A percentile compares a stretch with the other conserved stretches of the same genome.
Evolutionary conservation across 1,140 invertebrate species (phyloP).

Genomic region (Lucilia cuprina): DNA sequence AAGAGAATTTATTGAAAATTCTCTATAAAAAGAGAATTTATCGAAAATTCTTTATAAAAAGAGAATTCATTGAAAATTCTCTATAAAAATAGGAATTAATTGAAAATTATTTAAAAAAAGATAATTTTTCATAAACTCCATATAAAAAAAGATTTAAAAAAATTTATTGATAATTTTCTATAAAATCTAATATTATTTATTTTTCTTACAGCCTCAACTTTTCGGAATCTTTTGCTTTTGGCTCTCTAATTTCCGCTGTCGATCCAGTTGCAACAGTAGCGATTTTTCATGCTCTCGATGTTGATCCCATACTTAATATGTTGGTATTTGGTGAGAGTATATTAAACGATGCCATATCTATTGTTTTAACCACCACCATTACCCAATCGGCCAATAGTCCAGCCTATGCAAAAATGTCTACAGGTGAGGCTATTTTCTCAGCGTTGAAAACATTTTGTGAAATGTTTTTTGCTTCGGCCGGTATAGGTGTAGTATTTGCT

Average conservation of each 20-base stretch:
- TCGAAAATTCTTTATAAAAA: no score
- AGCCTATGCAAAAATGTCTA: constrained; percentile 60
- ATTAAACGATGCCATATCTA: constrained; percentile 97
- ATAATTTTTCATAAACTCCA: no score
- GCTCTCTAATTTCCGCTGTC: constrained; percentile 95
- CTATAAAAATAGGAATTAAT: no score
- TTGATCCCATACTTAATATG: constrained; percentile 97
- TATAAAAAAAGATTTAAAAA: no score
- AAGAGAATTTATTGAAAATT: no score
- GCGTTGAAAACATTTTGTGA: constrained; percentile 91
- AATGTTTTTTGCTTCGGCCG: constrained; percentile 98
- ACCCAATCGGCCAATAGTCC: constrained; percentile 63
- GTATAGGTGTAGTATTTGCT: constrained; percentile 95
- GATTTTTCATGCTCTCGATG: constrained; percentile 96
- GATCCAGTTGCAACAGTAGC: constrained; percentile 98
- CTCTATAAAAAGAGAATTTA: no score
- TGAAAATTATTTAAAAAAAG: no score
- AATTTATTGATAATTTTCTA: no score
- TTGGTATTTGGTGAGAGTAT: constrained; percentile 98
- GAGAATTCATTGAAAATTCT: no score
- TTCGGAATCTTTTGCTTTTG: constrained; percentile 98
- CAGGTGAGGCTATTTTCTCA: constrained; percentile 85
- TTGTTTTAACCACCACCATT: constrained; percentile 93
- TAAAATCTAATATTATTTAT: background rate
- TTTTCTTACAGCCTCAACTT: constrained; percentile 66